phyloP scores from a whole-genome alignment of 2,888 invertebrate species.

The Eristalis intricaria region DNA sequence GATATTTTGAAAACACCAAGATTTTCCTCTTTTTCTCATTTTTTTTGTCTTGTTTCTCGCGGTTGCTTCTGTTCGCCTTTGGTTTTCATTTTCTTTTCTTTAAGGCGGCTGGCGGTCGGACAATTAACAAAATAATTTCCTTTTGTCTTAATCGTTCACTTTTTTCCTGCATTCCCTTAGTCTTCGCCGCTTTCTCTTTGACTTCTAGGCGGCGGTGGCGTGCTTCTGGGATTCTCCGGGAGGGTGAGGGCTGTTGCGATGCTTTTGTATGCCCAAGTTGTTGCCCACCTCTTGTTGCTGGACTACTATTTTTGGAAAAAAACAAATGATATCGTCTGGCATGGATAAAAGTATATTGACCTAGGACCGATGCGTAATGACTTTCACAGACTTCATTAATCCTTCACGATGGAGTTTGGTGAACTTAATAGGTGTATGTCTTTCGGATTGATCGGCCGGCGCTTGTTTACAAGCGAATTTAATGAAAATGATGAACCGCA shows the following conservation, averaged over 20 bases:
- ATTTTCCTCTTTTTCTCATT: slow-evolving; percentile 8
- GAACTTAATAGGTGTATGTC: background rate
- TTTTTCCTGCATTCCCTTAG: slow-evolving; percentile 1
- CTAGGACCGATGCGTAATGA: slow-evolving; percentile 63
- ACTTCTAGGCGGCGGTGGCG: background rate
- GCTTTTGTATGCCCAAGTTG: slow-evolving; percentile 21
- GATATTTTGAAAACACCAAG: slow-evolving; percentile 44
- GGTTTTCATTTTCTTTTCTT: slow-evolving; percentile 7
- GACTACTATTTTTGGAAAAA: slow-evolving; percentile 40
- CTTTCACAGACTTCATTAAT: slow-evolving; percentile 49
- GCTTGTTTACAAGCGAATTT: background rate
- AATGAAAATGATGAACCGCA: background rate
- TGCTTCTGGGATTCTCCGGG: slow-evolving; percentile 1
- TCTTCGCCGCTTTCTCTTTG: background rate
- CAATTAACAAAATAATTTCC: slow-evolving; percentile 53
- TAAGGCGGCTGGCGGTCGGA: slow-evolving; percentile 31
- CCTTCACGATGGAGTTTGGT: slow-evolving; percentile 8
- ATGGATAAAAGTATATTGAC: slow-evolving; percentile 51
- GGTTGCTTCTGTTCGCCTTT: background rate
- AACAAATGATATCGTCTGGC: background rate
- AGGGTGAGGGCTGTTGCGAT: background rate
- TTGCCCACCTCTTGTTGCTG: slow-evolving; percentile 33
- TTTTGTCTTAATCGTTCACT: slow-evolving; percentile 26
- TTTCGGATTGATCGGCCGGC: slow-evolving; percentile 18
- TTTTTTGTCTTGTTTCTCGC: slow-evolving; percentile 10